Evolutionary conservation across 2,797 vertebrate species (phyloP).

Genomic region (Fratercula arctica): DNA sequence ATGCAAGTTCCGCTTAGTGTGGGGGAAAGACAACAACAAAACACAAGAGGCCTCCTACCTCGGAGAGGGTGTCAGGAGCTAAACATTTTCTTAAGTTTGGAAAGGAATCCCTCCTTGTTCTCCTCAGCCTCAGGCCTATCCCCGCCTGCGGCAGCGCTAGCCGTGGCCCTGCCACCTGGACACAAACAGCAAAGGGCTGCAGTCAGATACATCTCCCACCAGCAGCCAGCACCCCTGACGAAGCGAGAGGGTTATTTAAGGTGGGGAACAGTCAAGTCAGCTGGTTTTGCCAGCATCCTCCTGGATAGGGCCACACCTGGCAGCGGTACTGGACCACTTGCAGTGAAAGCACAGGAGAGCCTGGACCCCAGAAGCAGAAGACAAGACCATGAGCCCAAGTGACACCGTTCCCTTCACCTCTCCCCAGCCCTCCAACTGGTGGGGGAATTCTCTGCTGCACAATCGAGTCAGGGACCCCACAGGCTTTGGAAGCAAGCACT

Average conservation of each 20-base stretch:
- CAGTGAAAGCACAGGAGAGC: neutral
- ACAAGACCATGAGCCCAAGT: neutral
- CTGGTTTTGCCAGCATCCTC: neutral
- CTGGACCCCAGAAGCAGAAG: neutral
- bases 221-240: neutral
- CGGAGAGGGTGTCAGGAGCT: constrained; percentile 85
- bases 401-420: neutral
- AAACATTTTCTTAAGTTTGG: constrained; percentile 93
- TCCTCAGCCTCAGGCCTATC: constrained; percentile 80
- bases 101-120: constrained; percentile 87
- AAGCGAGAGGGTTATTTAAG: neutral
- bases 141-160: constrained; percentile 78
- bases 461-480: neutral
- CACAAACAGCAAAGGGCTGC: constrained; percentile 80
- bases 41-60: constrained; percentile 82
- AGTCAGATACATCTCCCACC: constrained; percentile 61
- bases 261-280: neutral
- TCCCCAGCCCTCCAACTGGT: neutral
- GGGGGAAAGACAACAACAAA: constrained; percentile 24
- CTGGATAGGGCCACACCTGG: rapidly evolving
- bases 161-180: constrained; percentile 87
- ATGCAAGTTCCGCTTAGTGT: neutral
- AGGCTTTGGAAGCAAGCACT: neutral
- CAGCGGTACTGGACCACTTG: neutral
- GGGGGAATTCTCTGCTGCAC: neutral